These are phyloP conservation scores for Argopecten irradians DNA, from an alignment of 1,140 invertebrate genomes.

Conservation along the genomic window DNA sequence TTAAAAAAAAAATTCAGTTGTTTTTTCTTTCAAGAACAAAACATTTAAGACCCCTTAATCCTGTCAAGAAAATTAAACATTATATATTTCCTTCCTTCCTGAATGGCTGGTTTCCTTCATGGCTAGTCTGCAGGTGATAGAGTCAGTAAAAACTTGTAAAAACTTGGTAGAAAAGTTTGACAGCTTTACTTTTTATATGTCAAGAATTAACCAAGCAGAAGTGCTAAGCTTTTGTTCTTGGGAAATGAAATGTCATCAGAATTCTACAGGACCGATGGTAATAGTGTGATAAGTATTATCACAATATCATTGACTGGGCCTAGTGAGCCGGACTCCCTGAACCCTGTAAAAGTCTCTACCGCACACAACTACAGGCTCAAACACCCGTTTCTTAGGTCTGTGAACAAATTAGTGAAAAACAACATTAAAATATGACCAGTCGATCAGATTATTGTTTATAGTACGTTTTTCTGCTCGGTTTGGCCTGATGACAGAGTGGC, in stretches of 20 bases:
- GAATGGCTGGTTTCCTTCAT: not conserved
- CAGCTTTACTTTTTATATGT: not conserved
- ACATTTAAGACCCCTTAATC: not conserved
- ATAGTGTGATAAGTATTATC: slow-evolving; percentile 8
- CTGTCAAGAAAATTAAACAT: not conserved
- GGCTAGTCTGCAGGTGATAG: not conserved
- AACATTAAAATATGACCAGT: slow-evolving; percentile 15
- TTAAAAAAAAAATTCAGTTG: not conserved
- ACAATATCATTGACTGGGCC: not conserved
- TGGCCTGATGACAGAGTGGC: not conserved
- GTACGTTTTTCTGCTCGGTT: slow-evolving; percentile 1
- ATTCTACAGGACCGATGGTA: not conserved
- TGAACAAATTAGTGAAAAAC: not conserved
- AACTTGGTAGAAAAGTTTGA: not conserved
- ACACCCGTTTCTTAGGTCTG: not conserved
- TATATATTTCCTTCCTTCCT: slow-evolving; percentile 7
- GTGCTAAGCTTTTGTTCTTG: slow-evolving; percentile 21
- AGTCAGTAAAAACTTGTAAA: not conserved
- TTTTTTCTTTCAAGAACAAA: not conserved
- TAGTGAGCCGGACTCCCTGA: not conserved
- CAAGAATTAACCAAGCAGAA: slow-evolving; percentile 17
- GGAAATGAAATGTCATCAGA: slow-evolving; percentile 21
- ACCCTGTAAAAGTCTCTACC: not conserved
- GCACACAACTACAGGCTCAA: not conserved
- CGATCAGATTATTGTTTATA: slow-evolving; percentile 4